A percentile compares a stretch with the other conserved stretches of the same genome.
These are phyloP conservation scores for Trachelus iudaicus DNA, from an alignment of 2,888 invertebrate genomes.

Conservation along the genomic window DNA sequence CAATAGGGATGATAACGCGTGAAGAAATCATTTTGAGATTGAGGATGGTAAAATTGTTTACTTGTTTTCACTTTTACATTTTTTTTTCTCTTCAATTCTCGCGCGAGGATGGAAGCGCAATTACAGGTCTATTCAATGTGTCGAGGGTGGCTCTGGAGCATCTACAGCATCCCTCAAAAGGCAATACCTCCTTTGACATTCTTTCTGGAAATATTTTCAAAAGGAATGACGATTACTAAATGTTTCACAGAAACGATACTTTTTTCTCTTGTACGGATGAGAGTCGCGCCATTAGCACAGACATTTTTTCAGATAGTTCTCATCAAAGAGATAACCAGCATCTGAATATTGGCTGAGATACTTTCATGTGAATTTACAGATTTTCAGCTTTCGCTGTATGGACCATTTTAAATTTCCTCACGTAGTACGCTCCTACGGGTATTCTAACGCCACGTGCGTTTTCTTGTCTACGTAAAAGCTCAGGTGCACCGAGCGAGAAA, in stretches of 20 bases:
- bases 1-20: neutral
- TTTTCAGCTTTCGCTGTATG: neutral
- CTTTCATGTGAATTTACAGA: neutral
- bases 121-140: neutral
- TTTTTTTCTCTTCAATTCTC: neutral
- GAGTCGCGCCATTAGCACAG: neutral
- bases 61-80: neutral
- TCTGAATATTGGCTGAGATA: neutral
- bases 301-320: neutral
- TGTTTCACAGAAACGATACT: neutral
- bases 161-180: neutral
- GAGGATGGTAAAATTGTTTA: neutral
- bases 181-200: neutral
- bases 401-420: neutral
- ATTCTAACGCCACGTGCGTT: neutral
- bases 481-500: constrained; percentile 55
- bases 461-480: constrained; percentile 32
- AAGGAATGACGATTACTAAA: neutral
- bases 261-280: neutral
- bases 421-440: no score
- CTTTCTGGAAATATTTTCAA: neutral
- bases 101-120: neutral
- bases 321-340: neutral
- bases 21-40: neutral
- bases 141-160: neutral